Evolutionary conservation across 64 coral and sea anemone species (phyloP), one percentile per base, ranked within the genome.

Genomic region (Pocillopora damicornis): DNA sequence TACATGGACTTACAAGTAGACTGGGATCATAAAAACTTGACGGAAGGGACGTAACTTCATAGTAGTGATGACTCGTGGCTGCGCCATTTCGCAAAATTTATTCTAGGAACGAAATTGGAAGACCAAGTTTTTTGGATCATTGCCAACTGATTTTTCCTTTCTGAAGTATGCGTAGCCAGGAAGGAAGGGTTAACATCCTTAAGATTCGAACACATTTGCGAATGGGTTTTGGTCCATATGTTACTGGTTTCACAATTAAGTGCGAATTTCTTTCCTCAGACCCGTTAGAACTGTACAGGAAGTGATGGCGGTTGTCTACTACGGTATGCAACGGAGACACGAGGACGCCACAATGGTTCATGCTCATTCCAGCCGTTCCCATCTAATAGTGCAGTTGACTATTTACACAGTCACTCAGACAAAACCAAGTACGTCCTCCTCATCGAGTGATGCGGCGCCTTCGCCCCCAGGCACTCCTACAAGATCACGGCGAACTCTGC

Each of bases 301-400:
- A 37, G 93, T 99, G 6, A 99, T 99, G 97, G 89, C 86, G 15
- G 61, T 95, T 12, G 97, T 99, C 5, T 92, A 95, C 78, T 93
- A 95, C n/a, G 97, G 97, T 16, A 99, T 99, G 88, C 80, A 88
- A 22, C 83, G 93, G 79, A 88, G 97, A 15, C 97, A 99, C 35
- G 97, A 99, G 59, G 97, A 99, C 62, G 97, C 97, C 5, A 99
- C 97, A 15, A 99, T 92, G 90, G 93, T 99, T n/a, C 97, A 99
- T 81, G 94, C 97, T 11, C 97, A 99, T 68, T 99, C 97, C 16
- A 99, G 97, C 34, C 93, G 97, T 34, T 99, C 97, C 2, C 97
- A 99, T 79, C 93, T 99, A 58, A 99, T 99, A 62, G 97, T 99
- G 36, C 97, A 99, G 79, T 86, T 99, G 73, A 94, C 93, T 14